Evolutionary conservation across 2,888 invertebrate species (phyloP).

Genomic region (Chymomyza caudatula): DNA sequence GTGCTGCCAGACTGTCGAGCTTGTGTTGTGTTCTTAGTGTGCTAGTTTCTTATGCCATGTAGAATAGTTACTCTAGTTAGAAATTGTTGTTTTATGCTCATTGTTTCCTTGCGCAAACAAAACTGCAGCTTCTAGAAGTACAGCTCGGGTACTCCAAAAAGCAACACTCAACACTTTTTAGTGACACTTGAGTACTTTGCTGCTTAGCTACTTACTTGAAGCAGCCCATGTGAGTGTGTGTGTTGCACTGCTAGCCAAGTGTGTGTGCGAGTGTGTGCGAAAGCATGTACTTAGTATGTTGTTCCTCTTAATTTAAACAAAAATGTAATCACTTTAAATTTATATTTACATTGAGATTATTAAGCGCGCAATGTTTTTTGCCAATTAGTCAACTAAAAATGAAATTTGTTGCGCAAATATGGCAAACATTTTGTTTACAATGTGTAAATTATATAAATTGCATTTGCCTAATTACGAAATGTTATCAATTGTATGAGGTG

Average conservation of each 20-base stretch:
- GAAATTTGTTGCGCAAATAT: constrained; percentile 26
- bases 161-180: constrained; percentile 42
- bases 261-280: constrained; percentile 1
- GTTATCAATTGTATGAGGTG: too few relatives aligned
- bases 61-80: too few relatives aligned
- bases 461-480: too few relatives aligned
- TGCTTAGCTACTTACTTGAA: constrained; percentile 5
- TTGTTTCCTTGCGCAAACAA: constrained; percentile 20
- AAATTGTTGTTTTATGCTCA: too few relatives aligned
- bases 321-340: neutral
- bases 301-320: neutral
- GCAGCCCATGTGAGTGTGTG: neutral
- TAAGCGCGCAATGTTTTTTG: too few relatives aligned
- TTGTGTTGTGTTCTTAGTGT: constrained; percentile 13
- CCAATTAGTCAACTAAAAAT: too few relatives aligned
- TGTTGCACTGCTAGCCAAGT: too few relatives aligned
- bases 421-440: constrained; percentile 36
- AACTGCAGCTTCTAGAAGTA: constrained; percentile 6
- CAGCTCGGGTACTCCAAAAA: constrained; percentile 4
- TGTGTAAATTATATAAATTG: constrained; percentile 33
- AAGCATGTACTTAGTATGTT: neutral
- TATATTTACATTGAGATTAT: neutral
- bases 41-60: neutral
- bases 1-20: constrained; percentile 31
- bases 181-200: constrained; percentile 33